phyloP scores from a whole-genome alignment of 2,797 vertebrate genomes.

The Myotis vivesi region DNA sequence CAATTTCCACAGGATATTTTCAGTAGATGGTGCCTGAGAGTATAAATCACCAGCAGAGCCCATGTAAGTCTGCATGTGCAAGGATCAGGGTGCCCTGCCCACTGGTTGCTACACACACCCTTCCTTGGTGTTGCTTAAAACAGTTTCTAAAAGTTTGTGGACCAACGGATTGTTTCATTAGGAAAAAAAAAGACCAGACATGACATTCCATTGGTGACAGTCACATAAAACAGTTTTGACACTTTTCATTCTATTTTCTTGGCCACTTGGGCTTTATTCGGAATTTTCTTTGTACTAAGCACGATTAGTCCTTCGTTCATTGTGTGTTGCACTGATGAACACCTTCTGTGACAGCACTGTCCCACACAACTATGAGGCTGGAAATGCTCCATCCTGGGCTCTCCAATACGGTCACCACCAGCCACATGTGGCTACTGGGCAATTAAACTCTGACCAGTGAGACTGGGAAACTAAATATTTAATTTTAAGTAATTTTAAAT shows the following conservation, averaged over 20 bases:
- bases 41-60: background rate
- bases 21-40: background rate
- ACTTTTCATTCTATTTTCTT: background rate
- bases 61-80: rapidly evolving
- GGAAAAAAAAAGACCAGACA: background rate
- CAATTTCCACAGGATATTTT: rapidly evolving
- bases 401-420: background rate
- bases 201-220: background rate
- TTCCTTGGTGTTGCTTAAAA: background rate
- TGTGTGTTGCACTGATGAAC: background rate
- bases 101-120: background rate
- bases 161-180: background rate
- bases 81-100: background rate
- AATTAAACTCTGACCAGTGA: background rate
- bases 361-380: background rate
- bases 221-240: background rate
- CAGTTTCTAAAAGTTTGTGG: background rate
- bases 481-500: background rate
- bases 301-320: background rate
- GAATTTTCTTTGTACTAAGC: background rate
- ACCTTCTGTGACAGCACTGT: background rate
- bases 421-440: background rate
- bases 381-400: background rate
- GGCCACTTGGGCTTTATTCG: background rate
- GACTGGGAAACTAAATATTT: background rate